phyloP scores from a whole-genome alignment of 2,888 invertebrate genomes.

The Laspeyria flexula region DNA sequence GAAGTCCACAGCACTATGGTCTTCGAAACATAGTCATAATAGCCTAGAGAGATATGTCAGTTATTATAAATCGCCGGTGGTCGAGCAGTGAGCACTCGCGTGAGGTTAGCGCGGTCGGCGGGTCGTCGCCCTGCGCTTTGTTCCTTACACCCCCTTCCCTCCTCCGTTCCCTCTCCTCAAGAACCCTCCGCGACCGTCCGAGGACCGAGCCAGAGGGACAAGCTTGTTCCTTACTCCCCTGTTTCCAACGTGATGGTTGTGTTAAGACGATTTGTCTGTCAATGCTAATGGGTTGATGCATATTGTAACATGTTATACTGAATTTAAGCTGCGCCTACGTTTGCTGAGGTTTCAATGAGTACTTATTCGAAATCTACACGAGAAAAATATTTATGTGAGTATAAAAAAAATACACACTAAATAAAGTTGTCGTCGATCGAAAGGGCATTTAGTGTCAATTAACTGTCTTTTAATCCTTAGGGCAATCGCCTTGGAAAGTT shows the following conservation, averaged over 20 bases:
- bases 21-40: conserved; percentile 3
- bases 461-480: no score
- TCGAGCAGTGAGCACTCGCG: conserved; percentile 25
- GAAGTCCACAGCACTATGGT: no score
- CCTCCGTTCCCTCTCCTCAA: conserved; percentile 12
- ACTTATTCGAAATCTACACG: no score
- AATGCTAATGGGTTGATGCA: conserved; percentile 1
- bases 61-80: conserved; percentile 51
- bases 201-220: conserved; percentile 19
- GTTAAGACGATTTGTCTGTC: conserved; percentile 13
- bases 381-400: no score
- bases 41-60: conserved; percentile 42
- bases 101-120: conserved; percentile 61
- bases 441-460: no score
- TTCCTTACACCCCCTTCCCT: conserved; percentile 58
- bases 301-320: no score
- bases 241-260: conserved; percentile 44
- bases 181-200: conserved; percentile 36
- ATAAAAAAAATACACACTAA: no score
- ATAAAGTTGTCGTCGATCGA: no score
- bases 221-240: conserved; percentile 47
- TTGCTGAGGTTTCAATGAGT: no score
- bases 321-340: no score
- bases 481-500: no score
- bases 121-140: conserved; percentile 76